Percentiles rank a stretch among this genome's conserved stretches.
These are phyloP conservation scores for Pseudorhombus dupliciocellatus DNA, from an alignment of 2,113 vertebrate genomes.

Conservation along the genomic window DNA sequence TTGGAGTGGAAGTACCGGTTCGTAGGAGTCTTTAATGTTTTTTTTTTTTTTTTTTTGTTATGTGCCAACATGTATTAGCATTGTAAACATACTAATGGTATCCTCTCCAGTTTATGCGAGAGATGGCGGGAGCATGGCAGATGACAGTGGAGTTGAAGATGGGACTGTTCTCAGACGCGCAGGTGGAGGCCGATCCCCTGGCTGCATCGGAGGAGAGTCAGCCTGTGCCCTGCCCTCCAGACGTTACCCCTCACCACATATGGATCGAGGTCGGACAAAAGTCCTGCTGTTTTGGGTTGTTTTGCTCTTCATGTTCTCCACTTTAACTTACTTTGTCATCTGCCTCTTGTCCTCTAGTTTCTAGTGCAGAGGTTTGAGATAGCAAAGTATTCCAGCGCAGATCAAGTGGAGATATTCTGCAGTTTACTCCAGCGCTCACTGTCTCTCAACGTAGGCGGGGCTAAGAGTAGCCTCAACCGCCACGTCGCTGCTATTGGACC, in stretches of 20 bases:
- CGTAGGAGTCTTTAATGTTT: neutral
- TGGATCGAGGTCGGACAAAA: conserved; percentile 91
- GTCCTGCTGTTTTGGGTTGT: neutral
- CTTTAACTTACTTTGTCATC: neutral
- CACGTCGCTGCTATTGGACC: conserved; percentile 97
- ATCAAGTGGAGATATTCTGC: conserved; percentile 98
- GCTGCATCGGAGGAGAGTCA: conserved; percentile 97
- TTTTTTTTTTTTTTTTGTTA: neutral
- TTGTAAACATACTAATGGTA: neutral
- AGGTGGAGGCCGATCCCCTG: conserved; percentile 94
- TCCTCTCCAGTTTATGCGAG: conserved; percentile 90
- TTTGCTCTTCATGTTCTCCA: neutral
- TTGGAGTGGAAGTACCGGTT: conserved; percentile 96
- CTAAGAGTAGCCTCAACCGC: conserved; percentile 90
- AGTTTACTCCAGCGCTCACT: conserved; percentile 93
- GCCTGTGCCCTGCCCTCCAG: conserved; percentile 90
- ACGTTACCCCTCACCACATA: conserved; percentile 94
- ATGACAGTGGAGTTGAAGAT: conserved; percentile 98
- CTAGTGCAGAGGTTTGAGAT: conserved; percentile 97
- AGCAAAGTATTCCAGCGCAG: conserved; percentile 97
- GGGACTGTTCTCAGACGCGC: conserved; percentile 91
- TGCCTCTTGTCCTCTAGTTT: conserved; percentile 81
- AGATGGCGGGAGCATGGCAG: conserved; percentile 98
- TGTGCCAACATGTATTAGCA: neutral
- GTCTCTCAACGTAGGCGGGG: conserved; percentile 90